These are phyloP conservation scores for Polia nebulosa DNA, from an alignment of 2,888 invertebrate species.

Conservation along the genomic window DNA sequence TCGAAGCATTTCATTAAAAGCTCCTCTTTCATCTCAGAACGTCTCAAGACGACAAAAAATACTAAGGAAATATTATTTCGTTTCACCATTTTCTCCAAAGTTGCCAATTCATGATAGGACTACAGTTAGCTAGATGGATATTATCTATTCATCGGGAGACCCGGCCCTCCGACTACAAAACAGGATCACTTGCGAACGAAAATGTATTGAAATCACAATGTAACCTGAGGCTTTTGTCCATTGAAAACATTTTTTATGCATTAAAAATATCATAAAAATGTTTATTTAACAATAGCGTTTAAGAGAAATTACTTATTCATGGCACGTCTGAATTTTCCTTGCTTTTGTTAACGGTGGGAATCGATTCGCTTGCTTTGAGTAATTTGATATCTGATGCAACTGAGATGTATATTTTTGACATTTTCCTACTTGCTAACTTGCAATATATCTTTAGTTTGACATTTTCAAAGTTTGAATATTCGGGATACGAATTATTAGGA, in stretches of 20 bases:
- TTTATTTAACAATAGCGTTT: constrained; percentile 86
- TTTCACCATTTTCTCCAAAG: constrained; percentile 73
- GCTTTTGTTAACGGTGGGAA: constrained; percentile 77
- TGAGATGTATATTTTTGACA: constrained; percentile 56
- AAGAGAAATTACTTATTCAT: constrained; percentile 87
- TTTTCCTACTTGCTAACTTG: constrained; percentile 45
- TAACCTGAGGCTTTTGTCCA: constrained; percentile 85
- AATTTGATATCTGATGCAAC: constrained; percentile 70
- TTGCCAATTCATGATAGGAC: constrained; percentile 86
- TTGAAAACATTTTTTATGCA: constrained; percentile 81
- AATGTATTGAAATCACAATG: constrained; percentile 90
- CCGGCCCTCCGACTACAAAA: constrained; percentile 82
- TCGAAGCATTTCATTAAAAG: constrained; percentile 61
- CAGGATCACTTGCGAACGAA: constrained; percentile 87
- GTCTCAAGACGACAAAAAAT: constrained; percentile 70
- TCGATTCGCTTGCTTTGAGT: constrained; percentile 72
- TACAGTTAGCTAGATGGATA: constrained; percentile 85
- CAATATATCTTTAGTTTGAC: constrained; percentile 40
- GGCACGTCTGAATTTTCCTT: constrained; percentile 82
- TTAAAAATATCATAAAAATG: constrained; percentile 76
- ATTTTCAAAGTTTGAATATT: constrained; percentile 38
- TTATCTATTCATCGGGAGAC: constrained; percentile 87
- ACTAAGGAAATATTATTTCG: constrained; percentile 71
- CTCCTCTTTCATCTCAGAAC: constrained; percentile 62
- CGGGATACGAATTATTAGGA: constrained; percentile 36